Base-by-base conservation (phyloP, 1,140 invertebrate species). In the Drosophila watanabei region DNA sequence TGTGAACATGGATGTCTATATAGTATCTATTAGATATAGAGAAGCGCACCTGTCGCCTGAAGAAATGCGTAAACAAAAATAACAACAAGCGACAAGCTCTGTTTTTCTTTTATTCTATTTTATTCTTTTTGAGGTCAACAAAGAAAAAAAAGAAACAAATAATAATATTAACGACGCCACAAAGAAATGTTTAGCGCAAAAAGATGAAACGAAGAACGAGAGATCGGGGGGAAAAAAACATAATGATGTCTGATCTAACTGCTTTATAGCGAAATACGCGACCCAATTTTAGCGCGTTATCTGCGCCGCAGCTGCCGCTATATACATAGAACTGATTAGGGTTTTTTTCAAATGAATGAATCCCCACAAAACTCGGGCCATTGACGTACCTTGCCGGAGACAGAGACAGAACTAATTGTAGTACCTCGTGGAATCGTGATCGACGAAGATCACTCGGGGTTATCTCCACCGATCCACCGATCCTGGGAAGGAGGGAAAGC, bases 161-260 rank as follows among this genome's bases (percentile, higher is more conserved):
- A 54, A 72, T 46, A 78, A 79, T 90, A 85, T 88, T 88, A 85
- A 88, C 81, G 85, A 88, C 78, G 86, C 86, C 82, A 86, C 86
- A 90, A 82, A 80, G 57, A 79, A 75, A 85, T 85, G 85, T 79
- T 84, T 73, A 84, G 72, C 78, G 78, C 54, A 80, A 79, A 79
- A 79, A 72, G 49, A 66, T 59, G 46, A 79, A 79, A 77, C 61
- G 33, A 75, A 51, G 33, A 75, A 51, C 54, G 48, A 62, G 65
- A 52, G 54, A 54, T n/a, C 51, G 41, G 45, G n/a, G 13, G 7
- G 14, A 20, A 14, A 20, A 14, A 43, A 75, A 46, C 69, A 75
- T 75, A 33, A 73, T 62, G 16, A 62, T 45, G 65, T 64, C 57
- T 61, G 76, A 70, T 79, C 73, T 89, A 89, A 88, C 84, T 85